Evolutionary conservation across 2,797 vertebrate species (phyloP), one percentile per base, ranked within the genome.

Genomic region (Sebastes oblongus): DNA sequence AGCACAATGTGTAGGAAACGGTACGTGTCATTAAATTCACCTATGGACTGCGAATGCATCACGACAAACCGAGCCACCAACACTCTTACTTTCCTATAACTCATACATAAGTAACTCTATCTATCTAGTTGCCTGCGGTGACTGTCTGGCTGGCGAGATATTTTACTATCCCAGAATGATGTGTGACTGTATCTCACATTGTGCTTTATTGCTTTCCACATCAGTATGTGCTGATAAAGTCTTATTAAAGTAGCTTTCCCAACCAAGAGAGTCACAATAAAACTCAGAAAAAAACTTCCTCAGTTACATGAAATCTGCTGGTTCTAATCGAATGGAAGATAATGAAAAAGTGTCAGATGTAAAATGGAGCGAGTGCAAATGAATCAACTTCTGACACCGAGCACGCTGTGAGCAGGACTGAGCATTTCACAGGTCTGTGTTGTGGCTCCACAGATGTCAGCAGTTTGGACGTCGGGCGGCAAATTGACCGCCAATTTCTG

Each of bases 171-270:
- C n/a, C 86, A 62, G 87, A 74, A 75, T 83, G 84, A 84, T 14
- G 29, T 77, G 80, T 66, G 73, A 78, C 81, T 71, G 46, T 27
- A 74, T 84, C 81, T 82, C 72, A 64, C 39, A 61, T 18, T 22
- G 30, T 34, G 75, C 72, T 87, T 88, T 85, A 86, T 85, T 56
- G 84, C 64, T 89, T 88, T 89, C 59, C 66, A 80, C 82, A 80
- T 85, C 89, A 85, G 82, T 82, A 27, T 70, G 60, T 39, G 50
- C 80, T 78, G 89, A 93, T 92, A 92, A 92, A 89, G 90, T 75
- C 65, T 88, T 91, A 92, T 88, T 89, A 84, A 88, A 89, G 81
- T 52, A 59, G 78, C 81, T 66, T 74, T 69, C 66, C 39, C 25
- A 32, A 54, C 55, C 72, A 10, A 77, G 4, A 68, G 62, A 78